These are phyloP conservation scores for Psilanteris sp. DNA, from an alignment of 1,140 invertebrate species.

Conservation along the genomic window DNA sequence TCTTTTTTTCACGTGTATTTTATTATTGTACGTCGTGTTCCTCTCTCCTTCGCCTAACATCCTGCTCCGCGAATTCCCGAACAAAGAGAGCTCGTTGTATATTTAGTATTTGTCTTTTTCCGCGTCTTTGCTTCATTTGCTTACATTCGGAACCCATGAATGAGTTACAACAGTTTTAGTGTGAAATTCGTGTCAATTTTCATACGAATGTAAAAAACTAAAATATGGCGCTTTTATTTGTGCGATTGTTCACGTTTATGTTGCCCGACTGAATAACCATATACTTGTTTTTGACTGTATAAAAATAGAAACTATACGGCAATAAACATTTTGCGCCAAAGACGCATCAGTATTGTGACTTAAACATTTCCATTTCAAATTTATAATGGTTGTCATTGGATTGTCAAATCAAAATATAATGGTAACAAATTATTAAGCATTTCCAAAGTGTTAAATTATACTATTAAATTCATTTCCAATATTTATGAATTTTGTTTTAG, in stretches of 20 bases:
- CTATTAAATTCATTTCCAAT: no score
- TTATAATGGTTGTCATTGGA: no score
- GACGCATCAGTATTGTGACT: no score
- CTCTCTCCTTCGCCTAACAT: constrained; percentile 10
- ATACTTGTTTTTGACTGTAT: background rate
- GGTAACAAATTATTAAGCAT: no score
- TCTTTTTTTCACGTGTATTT: background rate
- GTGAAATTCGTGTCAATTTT: constrained; percentile 36
- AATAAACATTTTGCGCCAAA: no score
- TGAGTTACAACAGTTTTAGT: constrained; percentile 22
- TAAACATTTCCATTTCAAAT: no score
- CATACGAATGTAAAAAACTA: constrained; percentile 26
- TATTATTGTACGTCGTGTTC: constrained; percentile 2
- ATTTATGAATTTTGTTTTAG: no score
- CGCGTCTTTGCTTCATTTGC: constrained; percentile 42
- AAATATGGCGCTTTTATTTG: background rate
- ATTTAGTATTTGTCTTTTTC: constrained; percentile 32
- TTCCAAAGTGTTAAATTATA: no score
- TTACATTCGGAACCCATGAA: constrained; percentile 23
- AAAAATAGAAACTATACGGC: no score
- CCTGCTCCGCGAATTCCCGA: background rate
- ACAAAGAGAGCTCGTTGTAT: constrained; percentile 20
- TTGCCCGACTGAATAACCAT: constrained; percentile 2
- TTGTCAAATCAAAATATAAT: no score
- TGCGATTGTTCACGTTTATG: constrained; percentile 6